phyloP scores from a whole-genome alignment of 2,888 invertebrate species.

The Ptycholaimellus sp. region DNA sequence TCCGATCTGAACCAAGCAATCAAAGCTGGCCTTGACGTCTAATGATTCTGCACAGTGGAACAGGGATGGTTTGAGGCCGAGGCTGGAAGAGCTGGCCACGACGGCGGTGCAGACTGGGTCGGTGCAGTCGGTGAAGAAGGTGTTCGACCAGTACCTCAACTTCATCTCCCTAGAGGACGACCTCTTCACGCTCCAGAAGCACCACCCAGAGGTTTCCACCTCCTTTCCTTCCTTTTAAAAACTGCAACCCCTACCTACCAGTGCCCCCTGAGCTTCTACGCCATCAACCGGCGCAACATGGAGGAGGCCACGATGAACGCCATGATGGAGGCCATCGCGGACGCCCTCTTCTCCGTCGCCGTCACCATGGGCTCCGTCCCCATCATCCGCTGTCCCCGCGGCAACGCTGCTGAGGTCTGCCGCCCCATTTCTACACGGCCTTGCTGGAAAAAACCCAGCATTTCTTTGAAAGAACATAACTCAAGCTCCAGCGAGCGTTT shows the following conservation, averaged over 20 bases:
- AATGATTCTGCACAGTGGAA: too few species aligned
- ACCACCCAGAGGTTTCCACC: conserved; percentile 47
- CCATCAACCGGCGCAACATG: conserved; percentile 26
- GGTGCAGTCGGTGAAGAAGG: conserved; percentile 51
- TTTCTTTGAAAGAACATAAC: neutral
- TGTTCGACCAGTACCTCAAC: conserved; percentile 92
- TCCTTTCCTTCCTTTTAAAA: neutral
- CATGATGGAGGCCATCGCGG: conserved; percentile 77
- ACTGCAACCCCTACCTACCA: too few species aligned
- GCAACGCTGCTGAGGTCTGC: conserved; percentile 95
- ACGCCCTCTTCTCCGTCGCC: conserved; percentile 86
- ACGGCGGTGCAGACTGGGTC: conserved; percentile 69
- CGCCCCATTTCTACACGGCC: too few species aligned
- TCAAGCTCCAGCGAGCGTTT: too few species aligned
- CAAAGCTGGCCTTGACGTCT: too few species aligned
- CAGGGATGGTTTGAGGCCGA: conserved; percentile 66
- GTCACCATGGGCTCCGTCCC: conserved; percentile 78
- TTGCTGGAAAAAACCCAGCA: conserved; percentile 29
- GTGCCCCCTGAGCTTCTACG: too few species aligned
- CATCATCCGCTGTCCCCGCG: conserved; percentile 68
- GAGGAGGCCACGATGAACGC: conserved; percentile 81
- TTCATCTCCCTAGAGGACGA: conserved; percentile 95
- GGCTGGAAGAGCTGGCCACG: conserved; percentile 76
- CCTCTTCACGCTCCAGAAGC: conserved; percentile 50
- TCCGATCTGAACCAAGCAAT: too few species aligned